These are phyloP conservation scores for Chouioia cunea DNA, from an alignment of 2,888 invertebrate species.

Conservation along the genomic window DNA sequence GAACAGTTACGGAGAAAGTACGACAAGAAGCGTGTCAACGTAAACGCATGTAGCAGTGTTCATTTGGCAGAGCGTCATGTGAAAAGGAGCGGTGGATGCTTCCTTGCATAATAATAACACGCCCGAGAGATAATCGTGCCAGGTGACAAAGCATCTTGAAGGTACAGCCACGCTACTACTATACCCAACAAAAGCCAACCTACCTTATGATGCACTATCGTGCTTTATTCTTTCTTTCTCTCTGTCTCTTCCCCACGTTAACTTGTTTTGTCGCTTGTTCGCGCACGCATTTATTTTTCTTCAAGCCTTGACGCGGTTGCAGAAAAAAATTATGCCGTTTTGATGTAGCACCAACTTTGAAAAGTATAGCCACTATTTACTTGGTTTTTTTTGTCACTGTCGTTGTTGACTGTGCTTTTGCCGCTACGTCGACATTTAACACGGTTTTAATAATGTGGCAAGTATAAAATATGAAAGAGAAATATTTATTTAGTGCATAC, in stretches of 20 bases:
- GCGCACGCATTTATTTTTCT: constrained; percentile 3
- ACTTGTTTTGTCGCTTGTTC: not conserved
- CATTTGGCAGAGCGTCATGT: too few relatives aligned
- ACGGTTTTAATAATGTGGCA: too few relatives aligned
- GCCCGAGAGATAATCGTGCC: not conserved
- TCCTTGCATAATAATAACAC: not conserved
- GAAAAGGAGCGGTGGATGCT: too few relatives aligned
- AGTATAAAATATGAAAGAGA: too few relatives aligned
- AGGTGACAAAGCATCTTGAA: too few relatives aligned
- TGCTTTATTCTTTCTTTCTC: not conserved
- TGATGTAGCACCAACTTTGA: constrained; percentile 5
- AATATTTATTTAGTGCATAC: too few relatives aligned
- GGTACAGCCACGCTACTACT: too few relatives aligned
- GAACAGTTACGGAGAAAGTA: too few relatives aligned
- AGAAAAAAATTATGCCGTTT: constrained; percentile 6
- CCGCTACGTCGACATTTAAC: too few relatives aligned
- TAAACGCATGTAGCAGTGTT: too few relatives aligned
- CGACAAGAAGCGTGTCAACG: too few relatives aligned
- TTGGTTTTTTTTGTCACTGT: not conserved
- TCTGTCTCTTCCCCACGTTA: not conserved
- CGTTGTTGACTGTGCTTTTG: not conserved
- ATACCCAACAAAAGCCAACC: not conserved
- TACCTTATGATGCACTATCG: not conserved
- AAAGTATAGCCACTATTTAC: not conserved
- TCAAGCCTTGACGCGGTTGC: not conserved